Evolutionary conservation across 2,888 invertebrate genomes (phyloP), one percentile per base, ranked within the genome.

Genomic region (Thymelicus lineola): DNA sequence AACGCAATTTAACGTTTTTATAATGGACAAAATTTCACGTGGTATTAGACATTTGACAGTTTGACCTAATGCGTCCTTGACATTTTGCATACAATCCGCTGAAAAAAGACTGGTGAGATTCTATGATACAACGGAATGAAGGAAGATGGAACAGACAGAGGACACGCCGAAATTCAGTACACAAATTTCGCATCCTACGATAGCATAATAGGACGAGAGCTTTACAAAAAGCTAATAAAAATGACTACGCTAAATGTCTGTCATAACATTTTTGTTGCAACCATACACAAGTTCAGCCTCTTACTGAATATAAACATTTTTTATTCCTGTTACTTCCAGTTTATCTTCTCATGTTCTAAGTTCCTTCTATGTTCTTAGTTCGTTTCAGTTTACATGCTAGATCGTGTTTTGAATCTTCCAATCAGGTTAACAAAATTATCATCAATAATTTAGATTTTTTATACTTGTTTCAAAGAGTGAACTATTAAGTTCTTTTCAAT

Each of bases 121-220:
- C 86, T 82, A 81, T 81, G 73, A 79, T 76, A 82, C 80, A 82
- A 81, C 80, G 79, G 83, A 78, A 80, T 76, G 77, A 79, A 80
- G 80, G 79, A 83, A 89, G 90, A 91, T 91, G 89, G 90, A 90
- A 87, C 80, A 88, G 89, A 90, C 88, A 61, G 61, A 61, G 46
- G 20, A 68, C 61, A 67, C 35, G 80, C 72, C 75, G 77, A 75
- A 73, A 76, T 73, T 75, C 72, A 75, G 68, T 73, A 75, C 71
- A 77, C 75, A 73, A 74, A 71, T 71, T 74, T 78, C 80, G 80
- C 79, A 80, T 28, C 78, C 76, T 76, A 76, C 74, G 69, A 75
- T 75, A 75, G 74, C 73, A 79, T 74, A 76, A 74, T 77, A 78
- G 75, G 77, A 79, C 79, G 82, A 83, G 79, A 79, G 82, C 82